Evolutionary conservation across 1,140 invertebrate species (phyloP).

Genomic region (Hycleus cichorii): DNA sequence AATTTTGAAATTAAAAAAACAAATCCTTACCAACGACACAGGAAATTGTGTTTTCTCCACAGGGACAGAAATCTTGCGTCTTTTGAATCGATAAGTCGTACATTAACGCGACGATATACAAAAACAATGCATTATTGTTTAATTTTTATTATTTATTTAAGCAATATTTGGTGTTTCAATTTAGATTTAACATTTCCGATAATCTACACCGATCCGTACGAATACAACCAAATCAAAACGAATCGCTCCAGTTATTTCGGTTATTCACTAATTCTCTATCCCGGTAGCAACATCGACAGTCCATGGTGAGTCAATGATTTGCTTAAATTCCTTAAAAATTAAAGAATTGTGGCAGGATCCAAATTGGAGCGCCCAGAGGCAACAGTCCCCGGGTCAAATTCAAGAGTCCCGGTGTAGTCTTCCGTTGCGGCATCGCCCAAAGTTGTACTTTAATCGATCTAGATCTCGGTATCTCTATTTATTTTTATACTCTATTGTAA

Average conservation of each 20-base stretch:
- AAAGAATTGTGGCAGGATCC: background rate
- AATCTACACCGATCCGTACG: slow-evolving; percentile 6
- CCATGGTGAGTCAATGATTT: slow-evolving; percentile 6
- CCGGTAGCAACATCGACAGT: background rate
- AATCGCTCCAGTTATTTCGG: slow-evolving; percentile 9
- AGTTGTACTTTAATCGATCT: slow-evolving; percentile 1
- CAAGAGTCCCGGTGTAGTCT: slow-evolving; percentile 17
- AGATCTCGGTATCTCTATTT: too few species aligned
- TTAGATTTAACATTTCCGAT: slow-evolving; percentile 9
- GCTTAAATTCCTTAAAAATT: background rate
- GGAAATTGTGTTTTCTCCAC: too few species aligned
- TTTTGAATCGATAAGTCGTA: too few species aligned
- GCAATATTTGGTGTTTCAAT: slow-evolving; percentile 7
- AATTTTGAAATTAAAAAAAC: too few species aligned
- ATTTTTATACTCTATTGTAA: too few species aligned
- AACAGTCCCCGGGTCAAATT: background rate
- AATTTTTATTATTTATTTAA: background rate
- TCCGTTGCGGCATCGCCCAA: slow-evolving; percentile 11
- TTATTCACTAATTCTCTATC: slow-evolving; percentile 5
- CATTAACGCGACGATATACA: too few species aligned
- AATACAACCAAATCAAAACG: background rate
- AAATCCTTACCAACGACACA: too few species aligned
- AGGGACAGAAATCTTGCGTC: too few species aligned
- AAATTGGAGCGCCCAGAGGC: slow-evolving; percentile 15
- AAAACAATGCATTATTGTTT: background rate